These are phyloP conservation scores for Stratiolaelaps scimitus DNA, from an alignment of 1,140 invertebrate genomes.

Conservation along the genomic window DNA sequence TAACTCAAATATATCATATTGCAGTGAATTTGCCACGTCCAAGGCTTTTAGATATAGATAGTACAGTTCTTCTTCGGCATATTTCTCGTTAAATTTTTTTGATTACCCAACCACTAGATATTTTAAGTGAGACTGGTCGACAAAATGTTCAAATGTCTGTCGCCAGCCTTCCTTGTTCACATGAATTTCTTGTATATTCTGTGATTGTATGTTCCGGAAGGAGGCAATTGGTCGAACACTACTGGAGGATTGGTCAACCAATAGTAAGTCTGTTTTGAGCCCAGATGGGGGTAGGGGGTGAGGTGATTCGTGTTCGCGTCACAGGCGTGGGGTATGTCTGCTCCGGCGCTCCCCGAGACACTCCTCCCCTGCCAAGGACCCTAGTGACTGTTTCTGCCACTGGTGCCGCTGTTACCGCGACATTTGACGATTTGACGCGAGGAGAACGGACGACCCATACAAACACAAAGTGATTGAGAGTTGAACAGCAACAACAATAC, in stretches of 20 bases:
- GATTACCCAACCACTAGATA: too few relatives aligned
- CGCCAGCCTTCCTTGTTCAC: too few relatives aligned
- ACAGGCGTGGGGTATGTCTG: not conserved
- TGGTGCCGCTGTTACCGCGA: not conserved
- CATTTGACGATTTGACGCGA: not conserved
- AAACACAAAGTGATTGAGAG: not conserved
- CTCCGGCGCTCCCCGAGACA: not conserved
- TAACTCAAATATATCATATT: too few relatives aligned
- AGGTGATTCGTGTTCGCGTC: not conserved
- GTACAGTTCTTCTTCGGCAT: too few relatives aligned
- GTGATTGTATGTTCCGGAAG: not conserved
- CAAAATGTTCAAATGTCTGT: too few relatives aligned
- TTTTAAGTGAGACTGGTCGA: too few relatives aligned
- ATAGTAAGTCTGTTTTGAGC: slow-evolving; percentile 3
- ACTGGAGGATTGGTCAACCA: not conserved
- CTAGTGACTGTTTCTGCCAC: not conserved
- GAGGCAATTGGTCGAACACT: not conserved
- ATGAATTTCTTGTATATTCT: slow-evolving; percentile 2
- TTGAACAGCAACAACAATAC: too few relatives aligned
- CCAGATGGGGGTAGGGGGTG: not conserved
- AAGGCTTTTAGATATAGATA: too few relatives aligned
- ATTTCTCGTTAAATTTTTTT: too few relatives aligned
- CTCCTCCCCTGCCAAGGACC: slow-evolving; percentile 9
- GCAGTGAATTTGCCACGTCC: too few relatives aligned
- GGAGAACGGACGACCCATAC: not conserved